A percentile compares a stretch with the other conserved stretches of the same genome.
Conservation (phyloP, 2,113 vertebrate genomes). For the Ammodytes dubius region DNA sequence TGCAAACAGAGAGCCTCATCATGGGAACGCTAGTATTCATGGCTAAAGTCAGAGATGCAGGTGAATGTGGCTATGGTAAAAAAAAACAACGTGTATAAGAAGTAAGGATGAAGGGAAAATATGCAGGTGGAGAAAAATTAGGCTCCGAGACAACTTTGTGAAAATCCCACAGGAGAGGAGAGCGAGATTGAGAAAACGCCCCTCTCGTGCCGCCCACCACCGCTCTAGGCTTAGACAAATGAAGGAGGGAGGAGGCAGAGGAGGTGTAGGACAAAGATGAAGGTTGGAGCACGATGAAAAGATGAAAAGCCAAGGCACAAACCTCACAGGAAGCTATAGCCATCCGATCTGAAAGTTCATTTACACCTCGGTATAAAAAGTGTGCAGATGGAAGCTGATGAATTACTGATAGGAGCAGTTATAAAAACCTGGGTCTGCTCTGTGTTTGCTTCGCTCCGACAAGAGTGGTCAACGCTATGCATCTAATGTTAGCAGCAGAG, state of each 20-base stretch:
- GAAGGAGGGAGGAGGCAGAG: slow-evolving; percentile 36
- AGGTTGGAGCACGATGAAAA: slow-evolving; percentile 45
- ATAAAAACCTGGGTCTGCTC: neutral
- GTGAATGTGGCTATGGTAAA: slow-evolving; percentile 35
- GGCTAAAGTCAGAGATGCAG: slow-evolving; percentile 13
- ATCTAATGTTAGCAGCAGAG: slow-evolving; percentile 53
- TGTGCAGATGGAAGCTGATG: slow-evolving; percentile 22
- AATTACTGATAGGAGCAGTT: slow-evolving; percentile 43
- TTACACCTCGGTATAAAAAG: slow-evolving; percentile 33
- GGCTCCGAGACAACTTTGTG: slow-evolving; percentile 14
- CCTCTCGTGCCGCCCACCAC: slow-evolving; percentile 44
- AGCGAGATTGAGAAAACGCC: slow-evolving; percentile 40
- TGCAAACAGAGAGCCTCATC: slow-evolving; percentile 45
- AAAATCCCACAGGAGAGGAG: slow-evolving; percentile 36
- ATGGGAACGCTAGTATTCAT: slow-evolving; percentile 40
- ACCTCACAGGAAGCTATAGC: slow-evolving; percentile 33
- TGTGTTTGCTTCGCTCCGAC: slow-evolving; percentile 29
- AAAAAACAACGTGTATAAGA: slow-evolving; percentile 8
- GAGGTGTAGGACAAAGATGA: slow-evolving; percentile 50
- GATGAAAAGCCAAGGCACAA: slow-evolving; percentile 28
- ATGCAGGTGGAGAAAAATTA: slow-evolving; percentile 17
- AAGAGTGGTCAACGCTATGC: slow-evolving; percentile 20
- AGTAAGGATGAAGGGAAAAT: neutral
- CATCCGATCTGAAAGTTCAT: slow-evolving; percentile 50
- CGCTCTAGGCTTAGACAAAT: slow-evolving; percentile 47